phyloP scores from a whole-genome alignment of 1,140 invertebrate species.

The Euura saliciscinereae region DNA sequence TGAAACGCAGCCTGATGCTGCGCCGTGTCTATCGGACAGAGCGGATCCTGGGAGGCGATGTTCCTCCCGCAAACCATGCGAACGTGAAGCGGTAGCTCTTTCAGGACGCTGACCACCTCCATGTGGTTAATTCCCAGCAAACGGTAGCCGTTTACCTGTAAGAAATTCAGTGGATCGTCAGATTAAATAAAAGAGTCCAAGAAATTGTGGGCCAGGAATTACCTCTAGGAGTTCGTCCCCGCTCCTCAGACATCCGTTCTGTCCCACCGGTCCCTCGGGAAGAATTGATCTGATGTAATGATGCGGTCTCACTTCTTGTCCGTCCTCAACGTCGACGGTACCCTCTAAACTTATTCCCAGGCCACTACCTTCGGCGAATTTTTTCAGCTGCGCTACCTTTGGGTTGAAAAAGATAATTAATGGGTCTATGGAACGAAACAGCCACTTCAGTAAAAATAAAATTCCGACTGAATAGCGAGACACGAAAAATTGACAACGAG shows the following conservation, averaged over 20 bases:
- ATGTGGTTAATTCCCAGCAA: slow-evolving; percentile 96
- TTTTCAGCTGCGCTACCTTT: slow-evolving; percentile 82
- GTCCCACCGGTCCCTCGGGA: slow-evolving; percentile 92
- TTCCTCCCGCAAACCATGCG: slow-evolving; percentile 90
- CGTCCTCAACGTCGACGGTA: slow-evolving; percentile 93
- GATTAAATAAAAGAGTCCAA: too few relatives aligned
- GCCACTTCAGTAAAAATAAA: too few relatives aligned
- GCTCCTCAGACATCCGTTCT: slow-evolving; percentile 70
- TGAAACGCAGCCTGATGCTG: slow-evolving; percentile 72
- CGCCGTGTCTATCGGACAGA: slow-evolving; percentile 67
- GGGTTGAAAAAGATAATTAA: too few relatives aligned
- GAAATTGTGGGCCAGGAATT: slow-evolving; percentile 14
- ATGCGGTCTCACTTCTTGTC: slow-evolving; percentile 88
- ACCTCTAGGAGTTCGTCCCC: slow-evolving; percentile 74
- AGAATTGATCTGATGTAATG: slow-evolving; percentile 93
- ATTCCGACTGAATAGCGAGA: too few relatives aligned
- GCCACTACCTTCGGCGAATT: slow-evolving; percentile 86
- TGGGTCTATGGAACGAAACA: too few relatives aligned
- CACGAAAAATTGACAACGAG: too few relatives aligned
- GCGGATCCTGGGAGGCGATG: slow-evolving; percentile 53
- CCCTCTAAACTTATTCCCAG: slow-evolving; percentile 96
- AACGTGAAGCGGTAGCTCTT: slow-evolving; percentile 92
- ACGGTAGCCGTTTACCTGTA: slow-evolving; percentile 91
- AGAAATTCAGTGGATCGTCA: slow-evolving; percentile 24
- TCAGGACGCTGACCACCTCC: slow-evolving; percentile 94